phyloP scores from a whole-genome alignment of 2,888 invertebrate genomes.

The Eulithis testata region DNA sequence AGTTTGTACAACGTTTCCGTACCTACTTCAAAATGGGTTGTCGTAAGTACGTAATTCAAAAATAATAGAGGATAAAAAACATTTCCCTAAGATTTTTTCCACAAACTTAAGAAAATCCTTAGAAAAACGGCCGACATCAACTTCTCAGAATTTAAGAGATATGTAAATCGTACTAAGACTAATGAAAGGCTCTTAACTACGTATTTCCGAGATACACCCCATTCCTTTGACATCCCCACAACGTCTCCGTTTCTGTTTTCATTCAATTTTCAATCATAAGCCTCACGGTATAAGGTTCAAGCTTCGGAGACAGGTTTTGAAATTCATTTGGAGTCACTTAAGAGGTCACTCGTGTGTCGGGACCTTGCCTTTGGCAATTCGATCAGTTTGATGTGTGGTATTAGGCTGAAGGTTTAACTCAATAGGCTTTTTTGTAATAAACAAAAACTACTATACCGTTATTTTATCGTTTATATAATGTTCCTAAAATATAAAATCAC shows the following conservation, averaged over 20 bases:
- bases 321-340: slow-evolving; percentile 14
- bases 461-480: no score
- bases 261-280: slow-evolving; percentile 5
- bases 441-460: no score
- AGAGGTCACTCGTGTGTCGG: slow-evolving; percentile 16
- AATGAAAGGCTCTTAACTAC: slow-evolving; percentile 19
- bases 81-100: no score
- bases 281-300: slow-evolving; percentile 5
- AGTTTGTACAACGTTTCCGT: no score
- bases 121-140: slow-evolving; percentile 11
- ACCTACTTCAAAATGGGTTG: no score
- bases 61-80: no score
- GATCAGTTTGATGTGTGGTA: slow-evolving; percentile 11
- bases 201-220: slow-evolving; percentile 22
- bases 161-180: slow-evolving; percentile 17
- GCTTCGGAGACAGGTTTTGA: not conserved
- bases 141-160: slow-evolving; percentile 19
- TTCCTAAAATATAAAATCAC: no score
- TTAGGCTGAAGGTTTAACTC: not conserved
- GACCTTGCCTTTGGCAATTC: slow-evolving; percentile 19
- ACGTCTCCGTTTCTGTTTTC: slow-evolving; percentile 3
- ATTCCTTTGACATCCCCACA: slow-evolving; percentile 17
- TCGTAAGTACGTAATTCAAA: no score
- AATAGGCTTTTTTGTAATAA: no score
- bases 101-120: no score